Evolutionary conservation across 2,888 invertebrate species (phyloP).

Genomic region (Eugnorisma glareosa): DNA sequence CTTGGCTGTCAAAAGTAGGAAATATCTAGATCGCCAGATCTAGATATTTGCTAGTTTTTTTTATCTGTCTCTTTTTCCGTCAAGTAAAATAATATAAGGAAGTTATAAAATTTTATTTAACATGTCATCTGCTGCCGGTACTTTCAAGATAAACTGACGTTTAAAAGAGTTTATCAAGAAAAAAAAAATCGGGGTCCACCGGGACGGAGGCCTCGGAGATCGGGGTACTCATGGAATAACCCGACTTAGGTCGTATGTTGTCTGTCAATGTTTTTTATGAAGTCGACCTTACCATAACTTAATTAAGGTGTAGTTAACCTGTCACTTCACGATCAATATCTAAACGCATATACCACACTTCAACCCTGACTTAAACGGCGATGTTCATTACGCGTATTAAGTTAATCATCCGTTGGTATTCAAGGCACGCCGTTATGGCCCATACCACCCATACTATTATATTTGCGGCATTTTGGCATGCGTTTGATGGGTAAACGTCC

Average conservation of each 20-base stretch:
- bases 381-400: conserved; percentile 62
- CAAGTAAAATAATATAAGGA: no score
- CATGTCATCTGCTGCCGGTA: no score
- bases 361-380: conserved; percentile 36
- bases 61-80: no score
- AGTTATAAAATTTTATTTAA: no score
- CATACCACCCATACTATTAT: conserved; percentile 41
- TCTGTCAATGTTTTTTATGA: not conserved
- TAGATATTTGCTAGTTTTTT: no score
- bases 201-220: no score
- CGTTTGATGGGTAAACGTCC: conserved; percentile 57
- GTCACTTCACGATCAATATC: not conserved
- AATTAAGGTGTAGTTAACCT: not conserved
- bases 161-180: no score
- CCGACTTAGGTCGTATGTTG: not conserved
- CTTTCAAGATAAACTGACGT: no score
- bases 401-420: conserved; percentile 57
- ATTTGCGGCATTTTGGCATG: conserved; percentile 60
- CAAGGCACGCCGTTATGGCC: conserved; percentile 39
- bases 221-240: no score
- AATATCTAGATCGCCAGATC: no score
- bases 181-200: no score
- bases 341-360: conserved; percentile 5
- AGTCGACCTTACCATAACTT: not conserved
- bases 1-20: no score